Conservation (phyloP, 2,888 invertebrate genomes). For the Micoletzkya japonica region DNA sequence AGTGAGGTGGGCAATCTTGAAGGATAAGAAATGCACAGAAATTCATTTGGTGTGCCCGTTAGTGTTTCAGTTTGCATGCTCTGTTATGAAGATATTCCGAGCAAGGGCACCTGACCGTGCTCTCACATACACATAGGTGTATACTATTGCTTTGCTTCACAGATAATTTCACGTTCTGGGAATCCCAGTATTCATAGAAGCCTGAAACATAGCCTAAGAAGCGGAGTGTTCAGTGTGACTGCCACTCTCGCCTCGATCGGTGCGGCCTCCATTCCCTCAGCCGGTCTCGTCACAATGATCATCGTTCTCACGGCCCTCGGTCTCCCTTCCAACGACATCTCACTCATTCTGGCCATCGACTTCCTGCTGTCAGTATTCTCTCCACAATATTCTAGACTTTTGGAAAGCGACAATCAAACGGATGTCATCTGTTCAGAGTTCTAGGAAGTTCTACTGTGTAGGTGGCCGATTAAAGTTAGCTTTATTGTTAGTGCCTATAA, state of each 20-base stretch:
- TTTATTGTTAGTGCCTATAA: no score
- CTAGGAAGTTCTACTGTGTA: no score
- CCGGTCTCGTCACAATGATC: slow-evolving; percentile 62
- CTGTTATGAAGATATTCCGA: background rate
- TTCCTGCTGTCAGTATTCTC: slow-evolving; percentile 66
- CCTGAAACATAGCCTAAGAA: no score
- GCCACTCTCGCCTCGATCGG: slow-evolving; percentile 96
- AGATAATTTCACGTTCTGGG: slow-evolving; percentile 9
- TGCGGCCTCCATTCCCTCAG: slow-evolving; percentile 81
- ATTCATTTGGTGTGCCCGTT: background rate
- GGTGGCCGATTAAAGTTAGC: no score
- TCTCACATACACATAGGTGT: no score
- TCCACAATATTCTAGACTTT: no score
- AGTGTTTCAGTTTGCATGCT: background rate
- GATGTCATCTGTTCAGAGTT: no score
- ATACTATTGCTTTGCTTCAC: no score
- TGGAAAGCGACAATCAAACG: no score
- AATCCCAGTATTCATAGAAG: no score
- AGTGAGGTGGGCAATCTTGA: slow-evolving; percentile 73
- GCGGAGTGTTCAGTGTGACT: slow-evolving; percentile 76
- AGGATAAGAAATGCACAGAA: background rate
- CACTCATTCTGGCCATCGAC: slow-evolving; percentile 68
- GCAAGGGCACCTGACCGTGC: background rate
- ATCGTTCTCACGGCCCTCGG: slow-evolving; percentile 68
- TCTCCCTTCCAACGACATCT: slow-evolving; percentile 66